Evolutionary conservation across 2,797 vertebrate species (phyloP), one percentile per base, ranked within the genome.

Genomic region (Tragelaphus eurycerus): DNA sequence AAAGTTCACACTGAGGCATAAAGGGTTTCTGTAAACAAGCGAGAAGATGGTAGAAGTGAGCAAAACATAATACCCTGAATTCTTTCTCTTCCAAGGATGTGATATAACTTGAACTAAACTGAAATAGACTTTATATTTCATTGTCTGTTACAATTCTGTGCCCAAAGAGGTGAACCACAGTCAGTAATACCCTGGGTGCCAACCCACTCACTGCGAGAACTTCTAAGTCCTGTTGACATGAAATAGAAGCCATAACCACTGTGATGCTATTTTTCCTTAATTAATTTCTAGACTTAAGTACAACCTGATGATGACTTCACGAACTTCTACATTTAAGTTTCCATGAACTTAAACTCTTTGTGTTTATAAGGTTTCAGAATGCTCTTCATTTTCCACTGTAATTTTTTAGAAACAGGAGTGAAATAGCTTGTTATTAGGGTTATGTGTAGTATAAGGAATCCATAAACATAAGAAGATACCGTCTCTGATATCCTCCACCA

Each of bases 81-180:
- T 97, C 60, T 60, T 96, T 86, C 86, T 71, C 54, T 83, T 96
- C 54, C 64, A 54, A 95, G 89, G 91, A 93, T 55, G n/a, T 1
- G 2, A 43, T 81, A 12, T 55, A 82, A 62, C 50, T 93, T 85
- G 55, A 96, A 89, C 43, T 43, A 79, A 92, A 67, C 92, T 88
- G 50, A 89, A 89, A 16, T 38, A 95, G 57, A 54, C 27, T 59
- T 95, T 31, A 31, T 82, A 78, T 89, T 93, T 74, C 85, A 23
- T 59, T 43, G 82, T 83, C 59, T 86, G 8, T 64, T 82, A 59
- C 88, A 95, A 95, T 46, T 50, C 38, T 8, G 3, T 48, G 43
- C 31, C 27, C 17, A 15, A 78, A 67, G 90, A 89, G 4, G 19
- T 82, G 81, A 87, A 29, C 43, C 93, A 81, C 19, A 29, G 60